Evolutionary conservation across 37 sponge, comb jelly and placozoan genomes (phyloP).

Genomic region (Geodia barretti): DNA sequence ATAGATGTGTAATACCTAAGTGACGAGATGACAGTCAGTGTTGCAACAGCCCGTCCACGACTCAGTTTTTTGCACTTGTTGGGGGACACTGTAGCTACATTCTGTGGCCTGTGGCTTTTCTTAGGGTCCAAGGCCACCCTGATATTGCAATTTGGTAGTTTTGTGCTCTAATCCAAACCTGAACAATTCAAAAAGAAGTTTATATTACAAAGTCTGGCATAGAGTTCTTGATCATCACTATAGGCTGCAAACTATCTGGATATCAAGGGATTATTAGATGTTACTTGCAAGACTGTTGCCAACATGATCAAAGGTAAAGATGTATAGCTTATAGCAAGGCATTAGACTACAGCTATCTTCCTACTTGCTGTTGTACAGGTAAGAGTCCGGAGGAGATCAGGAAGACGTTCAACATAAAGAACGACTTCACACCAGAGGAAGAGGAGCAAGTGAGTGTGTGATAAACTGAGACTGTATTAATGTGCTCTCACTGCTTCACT

Average conservation of each 20-base stretch:
- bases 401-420: slow-evolving; percentile 99
- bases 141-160: not conserved
- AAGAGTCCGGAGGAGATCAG: slow-evolving; percentile 98
- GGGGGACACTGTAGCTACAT: no score
- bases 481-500: no score
- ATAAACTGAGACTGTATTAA: no score
- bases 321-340: not conserved
- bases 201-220: not conserved
- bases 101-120: no score
- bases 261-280: slow-evolving; percentile 98
- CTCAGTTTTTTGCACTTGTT: no score
- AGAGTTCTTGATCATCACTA: not conserved
- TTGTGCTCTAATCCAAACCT: not conserved
- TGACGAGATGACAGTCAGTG: no score
- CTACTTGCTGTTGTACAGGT: no score
- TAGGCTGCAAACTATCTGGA: slow-evolving; percentile 99
- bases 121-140: no score
- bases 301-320: slow-evolving; percentile 97
- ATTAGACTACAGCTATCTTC: not conserved
- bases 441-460: slow-evolving; percentile 93
- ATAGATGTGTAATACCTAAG: no score
- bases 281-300: slow-evolving; percentile 99
- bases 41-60: no score
- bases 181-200: not conserved
- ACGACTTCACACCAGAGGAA: slow-evolving; percentile 99